Evolutionary conservation across 2,797 vertebrate genomes (phyloP).

Genomic region (Amazona ochrocephala): DNA sequence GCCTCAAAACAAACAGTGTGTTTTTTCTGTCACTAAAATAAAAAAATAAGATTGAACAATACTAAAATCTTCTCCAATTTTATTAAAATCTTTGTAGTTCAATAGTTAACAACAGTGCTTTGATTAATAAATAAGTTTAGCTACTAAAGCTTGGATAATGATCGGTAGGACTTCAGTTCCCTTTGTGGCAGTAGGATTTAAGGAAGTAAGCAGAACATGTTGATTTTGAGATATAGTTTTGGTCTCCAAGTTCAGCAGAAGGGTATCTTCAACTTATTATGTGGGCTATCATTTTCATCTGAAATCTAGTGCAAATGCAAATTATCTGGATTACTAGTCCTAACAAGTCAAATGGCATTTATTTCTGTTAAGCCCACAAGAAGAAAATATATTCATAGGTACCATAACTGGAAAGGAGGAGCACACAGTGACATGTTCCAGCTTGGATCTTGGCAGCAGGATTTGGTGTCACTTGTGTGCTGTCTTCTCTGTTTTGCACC

Average conservation of each 20-base stretch:
- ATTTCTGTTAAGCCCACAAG: neutral
- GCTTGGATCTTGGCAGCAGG: neutral
- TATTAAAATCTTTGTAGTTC: neutral
- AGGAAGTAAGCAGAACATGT: neutral
- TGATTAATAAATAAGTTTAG: neutral
- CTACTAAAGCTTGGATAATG: neutral
- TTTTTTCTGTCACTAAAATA: neutral
- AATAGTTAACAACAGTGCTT: neutral
- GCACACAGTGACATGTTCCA: neutral
- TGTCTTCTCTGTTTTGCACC: neutral
- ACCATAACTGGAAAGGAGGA: neutral
- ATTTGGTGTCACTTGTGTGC: neutral
- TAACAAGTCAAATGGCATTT: neutral
- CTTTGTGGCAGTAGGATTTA: neutral
- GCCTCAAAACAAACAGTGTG: neutral
- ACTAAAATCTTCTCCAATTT: neutral
- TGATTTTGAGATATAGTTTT: neutral
- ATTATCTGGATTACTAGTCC: neutral
- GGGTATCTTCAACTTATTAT: neutral
- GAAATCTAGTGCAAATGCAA: neutral
- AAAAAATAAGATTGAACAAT: neutral
- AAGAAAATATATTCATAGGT: neutral
- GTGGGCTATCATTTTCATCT: neutral
- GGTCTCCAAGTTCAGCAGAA: neutral
- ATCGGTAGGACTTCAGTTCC: neutral